Percentiles rank a stretch among this genome's conserved stretches.
phyloP scores from a whole-genome alignment of 2,797 vertebrate genomes.

The Eupleurogrammus muticus region DNA sequence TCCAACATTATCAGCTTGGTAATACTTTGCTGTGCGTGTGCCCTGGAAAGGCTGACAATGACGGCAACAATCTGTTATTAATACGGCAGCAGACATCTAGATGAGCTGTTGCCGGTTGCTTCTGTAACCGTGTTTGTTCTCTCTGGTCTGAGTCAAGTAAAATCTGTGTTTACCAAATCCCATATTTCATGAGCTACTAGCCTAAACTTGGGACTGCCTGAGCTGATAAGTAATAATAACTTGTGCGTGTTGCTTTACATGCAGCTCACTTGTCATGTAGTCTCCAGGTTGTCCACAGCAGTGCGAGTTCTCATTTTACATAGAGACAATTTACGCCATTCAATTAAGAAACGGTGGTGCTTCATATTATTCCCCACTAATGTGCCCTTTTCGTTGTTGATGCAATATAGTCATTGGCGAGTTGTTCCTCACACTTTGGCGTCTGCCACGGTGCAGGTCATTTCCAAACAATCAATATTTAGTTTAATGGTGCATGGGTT shows the following conservation, averaged over 20 bases:
- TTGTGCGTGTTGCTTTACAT: not conserved
- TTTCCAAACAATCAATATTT: slow-evolving; percentile 26
- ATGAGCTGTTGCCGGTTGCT: slow-evolving; percentile 4
- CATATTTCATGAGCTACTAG: not conserved
- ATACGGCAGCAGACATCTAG: not conserved
- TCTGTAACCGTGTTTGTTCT: not conserved
- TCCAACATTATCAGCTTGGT: not conserved
- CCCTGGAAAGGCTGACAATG: no score
- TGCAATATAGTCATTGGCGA: not conserved
- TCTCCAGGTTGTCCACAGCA: slow-evolving; percentile 1
- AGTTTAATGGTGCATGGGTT: slow-evolving; percentile 5
- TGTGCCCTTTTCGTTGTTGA: not conserved
- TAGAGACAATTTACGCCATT: not conserved
- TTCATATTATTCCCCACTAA: not conserved
- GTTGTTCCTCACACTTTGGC: slow-evolving; percentile 4
- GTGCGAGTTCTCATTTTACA: not conserved
- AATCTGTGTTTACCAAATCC: not conserved
- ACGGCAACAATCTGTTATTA: not conserved
- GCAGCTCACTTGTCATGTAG: not conserved
- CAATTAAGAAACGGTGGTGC: not conserved
- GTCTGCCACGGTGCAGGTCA: not conserved
- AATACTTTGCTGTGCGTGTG: not conserved
- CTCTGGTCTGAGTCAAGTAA: not conserved
- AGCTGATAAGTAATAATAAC: not conserved
- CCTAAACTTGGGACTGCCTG: not conserved